Evolutionary conservation across 1,140 invertebrate species (phyloP), one percentile per base, ranked within the genome.

Genomic region (Cotesia typhae): DNA sequence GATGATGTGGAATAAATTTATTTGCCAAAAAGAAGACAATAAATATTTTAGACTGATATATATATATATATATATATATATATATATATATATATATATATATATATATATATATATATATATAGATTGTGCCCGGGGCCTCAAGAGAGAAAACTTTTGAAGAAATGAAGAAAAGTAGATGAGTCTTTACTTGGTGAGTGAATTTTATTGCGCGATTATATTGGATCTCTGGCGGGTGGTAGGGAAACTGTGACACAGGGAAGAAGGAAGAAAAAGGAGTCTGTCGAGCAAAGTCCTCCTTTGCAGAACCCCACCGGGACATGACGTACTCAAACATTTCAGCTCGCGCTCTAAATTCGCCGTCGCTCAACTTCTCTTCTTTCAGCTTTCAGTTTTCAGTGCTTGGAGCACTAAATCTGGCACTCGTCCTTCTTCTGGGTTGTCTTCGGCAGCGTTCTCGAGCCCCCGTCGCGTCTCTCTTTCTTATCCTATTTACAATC

Each of bases 131-230:
- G 28, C 28, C 28, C 28, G 28, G 28, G 28, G 28, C 28, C 28
- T 28, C 2, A 28, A 28, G 28, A 28, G 28, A 28, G 1, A 28
- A 28, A 28, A 28, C 28, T 28, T 28, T 17, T 17, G 17, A 47
- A 63, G 61, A 71, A 51, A 73, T 14, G 52, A 67, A 59, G 47
- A 63, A 74, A 70, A 63, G 67, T 47, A 66, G 66, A 59, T 41
- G 73, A 70, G 59, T 71, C 75, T 28, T 28, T 28, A 28, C 28
- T 76, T 79, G 77, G 78, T 84, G 81, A 84, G 82, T 84, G 80
- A 84, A 84, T 84, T 84, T 84, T 84, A 84, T 84, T 84, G 82
- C 82, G 75, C 83, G 82, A 83, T 84, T 83, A 84, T 83, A 83
- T 83, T 83, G 82, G 78, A 82, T 84, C 82, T 80, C 82, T 81